These are phyloP conservation scores for Styela clava DNA, from an alignment of 23 tunicate genomes.

Conservation along the genomic window DNA sequence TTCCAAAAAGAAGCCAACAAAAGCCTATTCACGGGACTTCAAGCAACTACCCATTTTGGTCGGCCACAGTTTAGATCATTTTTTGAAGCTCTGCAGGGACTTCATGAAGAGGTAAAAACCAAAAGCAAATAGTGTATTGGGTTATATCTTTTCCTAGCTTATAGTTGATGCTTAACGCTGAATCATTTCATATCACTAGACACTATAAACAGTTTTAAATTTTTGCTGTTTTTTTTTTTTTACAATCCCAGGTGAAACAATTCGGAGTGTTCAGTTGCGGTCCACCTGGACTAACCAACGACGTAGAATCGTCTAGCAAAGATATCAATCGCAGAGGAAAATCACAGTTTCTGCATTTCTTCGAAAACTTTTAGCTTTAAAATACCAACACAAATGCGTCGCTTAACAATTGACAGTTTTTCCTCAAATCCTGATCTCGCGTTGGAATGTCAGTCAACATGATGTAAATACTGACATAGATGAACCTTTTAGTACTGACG, in stretches of 20 bases:
- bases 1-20: constrained; percentile 81
- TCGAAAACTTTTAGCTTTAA: constrained; percentile 72
- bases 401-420: no score
- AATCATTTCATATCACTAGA: no score
- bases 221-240: no score
- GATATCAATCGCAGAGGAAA: constrained; percentile 67
- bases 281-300: constrained; percentile 88
- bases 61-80: constrained; percentile 87
- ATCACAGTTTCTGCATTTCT: constrained; percentile 91
- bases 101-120: constrained; percentile 55
- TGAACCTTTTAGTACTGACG: no score
- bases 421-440: no score
- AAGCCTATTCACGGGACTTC: constrained; percentile 97
- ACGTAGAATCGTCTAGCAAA: constrained; percentile 87
- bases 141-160: background rate
- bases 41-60: constrained; percentile 93
- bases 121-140: background rate
- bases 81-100: constrained; percentile 66
- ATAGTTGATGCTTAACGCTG: background rate
- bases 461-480: background rate
- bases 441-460: background rate
- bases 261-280: constrained; percentile 98
- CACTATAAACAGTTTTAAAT: no score
- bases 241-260: constrained; percentile 74
- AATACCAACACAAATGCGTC: no score